A percentile compares a stretch with the other conserved stretches of the same genome.
These are phyloP conservation scores for Tachypleus tridentatus DNA, from an alignment of 1,140 invertebrate species.

Conservation along the genomic window DNA sequence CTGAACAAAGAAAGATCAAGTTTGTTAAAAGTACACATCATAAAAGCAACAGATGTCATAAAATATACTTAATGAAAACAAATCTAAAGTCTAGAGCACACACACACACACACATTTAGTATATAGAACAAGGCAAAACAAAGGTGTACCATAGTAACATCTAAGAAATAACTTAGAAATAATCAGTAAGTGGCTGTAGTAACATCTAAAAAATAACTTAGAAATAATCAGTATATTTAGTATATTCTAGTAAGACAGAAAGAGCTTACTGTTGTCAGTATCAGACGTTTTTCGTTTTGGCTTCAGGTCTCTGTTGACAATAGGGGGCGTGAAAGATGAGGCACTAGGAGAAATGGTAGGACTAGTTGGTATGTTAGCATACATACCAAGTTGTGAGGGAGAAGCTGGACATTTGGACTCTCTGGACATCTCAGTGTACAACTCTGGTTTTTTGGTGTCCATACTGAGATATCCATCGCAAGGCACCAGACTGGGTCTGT, in stretches of 20 bases:
- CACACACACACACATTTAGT: neutral
- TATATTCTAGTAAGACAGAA: no score
- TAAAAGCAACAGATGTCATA: no score
- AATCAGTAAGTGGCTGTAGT: no score
- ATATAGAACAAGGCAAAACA: neutral
- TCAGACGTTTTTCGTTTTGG: constrained; percentile 44
- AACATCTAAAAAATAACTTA: no score
- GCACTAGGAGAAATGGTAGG: constrained; percentile 37
- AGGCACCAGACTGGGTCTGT: constrained; percentile 13
- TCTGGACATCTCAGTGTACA: constrained; percentile 20
- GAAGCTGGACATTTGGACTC: constrained; percentile 5
- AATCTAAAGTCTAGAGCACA: no score
- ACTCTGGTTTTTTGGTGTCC: constrained; percentile 11
- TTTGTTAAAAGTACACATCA: no score
- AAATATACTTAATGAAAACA: no score
- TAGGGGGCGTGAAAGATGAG: constrained; percentile 34
- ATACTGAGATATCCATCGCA: constrained; percentile 16
- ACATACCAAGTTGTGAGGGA: constrained; percentile 16
- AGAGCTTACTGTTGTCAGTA: constrained; percentile 1
- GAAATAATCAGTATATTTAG: no score
- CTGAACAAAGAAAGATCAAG: no score
- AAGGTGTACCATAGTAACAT: no score
- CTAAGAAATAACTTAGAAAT: no score
- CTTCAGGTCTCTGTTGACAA: constrained; percentile 63
- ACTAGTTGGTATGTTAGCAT: constrained; percentile 21